These are phyloP conservation scores for Procambarus clarkii DNA, from an alignment of 1,140 invertebrate genomes.

Conservation along the genomic window DNA sequence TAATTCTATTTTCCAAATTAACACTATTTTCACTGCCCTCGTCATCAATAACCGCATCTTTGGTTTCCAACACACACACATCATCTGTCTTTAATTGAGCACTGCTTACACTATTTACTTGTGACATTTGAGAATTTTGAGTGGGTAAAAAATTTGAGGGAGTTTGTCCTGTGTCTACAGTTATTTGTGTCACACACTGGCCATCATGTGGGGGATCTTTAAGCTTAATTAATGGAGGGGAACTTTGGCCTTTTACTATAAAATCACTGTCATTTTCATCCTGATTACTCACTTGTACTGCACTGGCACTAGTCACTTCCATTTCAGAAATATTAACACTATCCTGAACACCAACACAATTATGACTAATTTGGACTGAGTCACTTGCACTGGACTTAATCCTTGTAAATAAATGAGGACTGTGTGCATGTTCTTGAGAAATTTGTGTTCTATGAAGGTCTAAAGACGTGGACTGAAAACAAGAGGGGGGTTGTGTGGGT, in stretches of 20 bases:
- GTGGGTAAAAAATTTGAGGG: constrained; percentile 72
- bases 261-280: constrained; percentile 16
- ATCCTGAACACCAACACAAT: constrained; percentile 45
- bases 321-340: constrained; percentile 36
- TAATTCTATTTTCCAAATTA: constrained; percentile 36
- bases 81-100: constrained; percentile 38
- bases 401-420: constrained; percentile 2
- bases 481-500: constrained; percentile 33
- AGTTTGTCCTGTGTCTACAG: constrained; percentile 78
- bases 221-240: constrained; percentile 4
- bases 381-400: constrained; percentile 22
- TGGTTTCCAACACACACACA: constrained; percentile 48
- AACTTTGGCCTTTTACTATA: neutral
- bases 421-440: constrained; percentile 17
- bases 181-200: constrained; percentile 78
- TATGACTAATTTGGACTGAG: constrained; percentile 39
- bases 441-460: constrained; percentile 1
- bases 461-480: constrained; percentile 2
- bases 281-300: constrained; percentile 53
- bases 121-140: constrained; percentile 42
- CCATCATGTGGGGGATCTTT: constrained; percentile 73
- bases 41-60: constrained; percentile 42
- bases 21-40: constrained; percentile 56
- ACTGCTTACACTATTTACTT: constrained; percentile 40
- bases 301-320: constrained; percentile 47